phyloP scores from a whole-genome alignment of 2,888 invertebrate species.

The Pyrrhosoma nymphula region DNA sequence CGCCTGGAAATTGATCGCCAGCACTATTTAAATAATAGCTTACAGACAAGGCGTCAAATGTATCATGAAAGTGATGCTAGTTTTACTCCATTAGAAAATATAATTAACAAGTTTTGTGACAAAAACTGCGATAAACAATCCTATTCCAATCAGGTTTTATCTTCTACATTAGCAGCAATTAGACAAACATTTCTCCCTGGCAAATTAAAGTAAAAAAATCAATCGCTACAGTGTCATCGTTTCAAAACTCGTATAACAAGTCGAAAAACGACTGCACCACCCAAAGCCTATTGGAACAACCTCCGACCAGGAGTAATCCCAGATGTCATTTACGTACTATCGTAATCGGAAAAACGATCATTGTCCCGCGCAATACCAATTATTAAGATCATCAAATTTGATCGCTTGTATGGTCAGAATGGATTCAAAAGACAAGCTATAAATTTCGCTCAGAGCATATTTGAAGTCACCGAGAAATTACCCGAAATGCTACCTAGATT shows the following conservation, averaged over 20 bases:
- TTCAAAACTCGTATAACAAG: background rate
- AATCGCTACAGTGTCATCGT: background rate
- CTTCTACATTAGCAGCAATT: background rate
- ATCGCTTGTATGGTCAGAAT: slow-evolving; percentile 70
- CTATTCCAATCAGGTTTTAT: slow-evolving; percentile 32
- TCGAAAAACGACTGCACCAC: background rate
- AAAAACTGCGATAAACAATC: background rate
- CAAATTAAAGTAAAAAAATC: background rate
- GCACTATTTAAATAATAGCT: too few species aligned
- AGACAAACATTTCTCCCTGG: background rate
- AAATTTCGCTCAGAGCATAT: slow-evolving; percentile 42
- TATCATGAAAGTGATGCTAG: background rate
- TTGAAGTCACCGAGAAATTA: too few species aligned
- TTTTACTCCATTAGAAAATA: background rate
- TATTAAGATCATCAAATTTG: slow-evolving; percentile 70
- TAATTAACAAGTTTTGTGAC: background rate
- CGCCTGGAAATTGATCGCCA: background rate
- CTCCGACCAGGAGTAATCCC: slow-evolving; percentile 71
- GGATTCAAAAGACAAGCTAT: slow-evolving; percentile 70
- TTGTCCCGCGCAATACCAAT: slow-evolving; percentile 69
- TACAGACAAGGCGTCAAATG: too few species aligned
- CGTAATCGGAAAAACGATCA: slow-evolving; percentile 69
- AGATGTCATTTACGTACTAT: slow-evolving; percentile 67
- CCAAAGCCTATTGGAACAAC: slow-evolving; percentile 70
- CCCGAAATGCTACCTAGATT: too few species aligned